Base-by-base conservation (phyloP, 37 sponge, comb jelly and placozoan species). In the Chondrilla cf. caribensis region DNA sequence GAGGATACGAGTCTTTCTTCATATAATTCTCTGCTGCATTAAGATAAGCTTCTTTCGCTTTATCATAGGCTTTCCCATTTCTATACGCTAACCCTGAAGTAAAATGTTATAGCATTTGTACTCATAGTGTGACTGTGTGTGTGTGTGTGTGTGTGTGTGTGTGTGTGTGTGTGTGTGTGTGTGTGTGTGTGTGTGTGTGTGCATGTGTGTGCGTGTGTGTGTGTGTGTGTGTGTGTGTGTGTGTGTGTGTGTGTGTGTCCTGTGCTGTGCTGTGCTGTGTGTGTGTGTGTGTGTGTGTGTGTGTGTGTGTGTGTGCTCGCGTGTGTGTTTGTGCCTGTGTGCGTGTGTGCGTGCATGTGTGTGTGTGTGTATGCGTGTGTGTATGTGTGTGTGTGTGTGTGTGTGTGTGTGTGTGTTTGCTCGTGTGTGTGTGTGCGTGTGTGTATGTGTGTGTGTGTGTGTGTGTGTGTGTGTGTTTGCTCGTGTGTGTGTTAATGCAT, bases 1-100 rank as follows among this genome's bases (percentile, higher is more conserved):
- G n/a, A n/a, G 93, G 93, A 93, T 93, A 93, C 93, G 87, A 84
- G 66, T 83, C 31, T 38, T 81, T 86, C 67, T 89, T 80, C 22
- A 64, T 79, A 68, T 89, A 40, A 44, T 79, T 39, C 7, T 93
- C 93, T 51, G 93, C 79, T 24, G 93, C 89, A 79, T 58, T 67
- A 31, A 86, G 66, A 47, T 67, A 93, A 0, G 84, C 58, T 3
- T 83, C 82, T 33, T 57, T 84, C 41, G 93, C 84, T 51, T 86
- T 93, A 1, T 81, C 89, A 58, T 79, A 86, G 0, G 87, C 80
- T 38, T 86, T 88, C 19, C 80, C 86, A 77, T 54, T 88, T 3
- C 89, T 75, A 57, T 84, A 94, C 57, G 81, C 79, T 47, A 88
- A 58, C 8, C 83, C 92, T 89, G 57, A 37, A 79, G 3, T 31